Evolutionary conservation across 2,888 invertebrate species (phyloP).

Genomic region (Orthosia cruda): DNA sequence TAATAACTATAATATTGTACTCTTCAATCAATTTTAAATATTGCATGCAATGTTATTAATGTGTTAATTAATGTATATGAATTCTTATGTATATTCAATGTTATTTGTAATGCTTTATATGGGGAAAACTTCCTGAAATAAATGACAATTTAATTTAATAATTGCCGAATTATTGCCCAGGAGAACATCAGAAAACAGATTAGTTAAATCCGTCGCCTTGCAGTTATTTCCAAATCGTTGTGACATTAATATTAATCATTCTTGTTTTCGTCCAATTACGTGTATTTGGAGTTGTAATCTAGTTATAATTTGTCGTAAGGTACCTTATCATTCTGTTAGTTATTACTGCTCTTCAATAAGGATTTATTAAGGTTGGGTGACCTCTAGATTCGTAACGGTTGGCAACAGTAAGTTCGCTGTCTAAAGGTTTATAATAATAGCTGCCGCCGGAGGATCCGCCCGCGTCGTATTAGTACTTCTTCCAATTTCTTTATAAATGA

Average conservation of each 20-base stretch:
- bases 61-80: too few relatives aligned
- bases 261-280: constrained; percentile 56
- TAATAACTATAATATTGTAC: too few relatives aligned
- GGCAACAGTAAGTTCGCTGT: constrained; percentile 3
- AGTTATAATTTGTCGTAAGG: constrained; percentile 39
- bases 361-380: constrained; percentile 47
- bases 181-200: constrained; percentile 1
- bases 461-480: too few relatives aligned
- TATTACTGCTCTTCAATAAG: constrained; percentile 31
- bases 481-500: too few relatives aligned
- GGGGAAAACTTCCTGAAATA: too few relatives aligned
- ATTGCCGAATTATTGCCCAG: not conserved
- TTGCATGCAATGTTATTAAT: too few relatives aligned
- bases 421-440: constrained; percentile 7
- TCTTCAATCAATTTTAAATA: too few relatives aligned
- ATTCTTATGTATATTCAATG: too few relatives aligned
- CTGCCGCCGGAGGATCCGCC: too few relatives aligned
- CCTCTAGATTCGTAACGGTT: constrained; percentile 19
- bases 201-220: constrained; percentile 1
- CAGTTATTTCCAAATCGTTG: constrained; percentile 25
- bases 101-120: too few relatives aligned
- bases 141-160: too few relatives aligned
- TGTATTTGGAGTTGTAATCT: constrained; percentile 39
- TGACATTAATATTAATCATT: constrained; percentile 56
- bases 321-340: constrained; percentile 43